Evolutionary conservation across 2,888 invertebrate species (phyloP), one percentile per base, ranked within the genome.

Genomic region (Stramonita haemastoma): DNA sequence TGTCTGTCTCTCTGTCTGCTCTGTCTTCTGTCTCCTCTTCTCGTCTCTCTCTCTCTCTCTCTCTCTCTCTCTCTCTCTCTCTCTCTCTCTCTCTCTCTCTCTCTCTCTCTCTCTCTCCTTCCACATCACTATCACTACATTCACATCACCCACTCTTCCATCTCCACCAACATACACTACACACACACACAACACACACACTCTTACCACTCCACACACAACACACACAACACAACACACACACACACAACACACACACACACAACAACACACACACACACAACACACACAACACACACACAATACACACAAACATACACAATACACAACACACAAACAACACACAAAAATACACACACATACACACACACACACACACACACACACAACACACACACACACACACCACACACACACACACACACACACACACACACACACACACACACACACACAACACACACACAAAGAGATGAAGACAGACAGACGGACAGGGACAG

Each of bases 161-260:
- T n/a, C n/a, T n/a, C n/a, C n/a, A n/a, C n/a, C n/a, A n/a, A 13
- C n/a, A 26, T 5, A 85, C 26, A 89, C 73, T n/a, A 89, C 86
- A 89, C 73, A 70, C 73, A 34, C 0, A 77, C 66, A 66, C 5
- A 66, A 66, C n/a, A n/a, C 60, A 60, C 60, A 60, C 19, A 60
- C 60, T 15, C 60, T 15, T 19, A 60, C 60, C 60, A 60, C 60
- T n/a, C n/a, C n/a, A 60, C 19, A 60, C 60, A 60, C 60, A 84
- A 84, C 32, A 46, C 34, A 86, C 46, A 77, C 57, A 66, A 81
- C 36, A n/a, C 36, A 86, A 34, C 46, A 87, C 79, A 87, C 73
- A 89, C 89, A 89, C 29, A 89, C 34, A 89, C 77, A 83, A 70
- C 56, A 83, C 89, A 83, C 70, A 89, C n/a, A n/a, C n/a, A n/a